A percentile compares a stretch with the other conserved stretches of the same genome.
These are phyloP conservation scores for Schrankia costaestrigalis DNA, from an alignment of 2,888 invertebrate genomes.

Conservation along the genomic window DNA sequence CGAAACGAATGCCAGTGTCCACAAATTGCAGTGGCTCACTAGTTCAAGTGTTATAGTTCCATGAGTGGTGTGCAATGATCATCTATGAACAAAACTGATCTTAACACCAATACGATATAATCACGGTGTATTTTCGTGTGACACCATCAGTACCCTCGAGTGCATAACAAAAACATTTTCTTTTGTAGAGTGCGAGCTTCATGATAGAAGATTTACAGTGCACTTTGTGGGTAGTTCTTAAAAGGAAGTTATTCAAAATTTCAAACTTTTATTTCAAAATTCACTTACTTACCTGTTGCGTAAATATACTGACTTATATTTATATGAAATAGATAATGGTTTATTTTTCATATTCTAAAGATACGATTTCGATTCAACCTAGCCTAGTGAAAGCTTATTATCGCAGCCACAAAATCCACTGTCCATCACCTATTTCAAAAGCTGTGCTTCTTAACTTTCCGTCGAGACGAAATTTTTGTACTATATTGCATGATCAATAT, in stretches of 20 bases:
- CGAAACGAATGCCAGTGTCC: constrained; percentile 3
- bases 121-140: constrained; percentile 45
- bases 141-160: constrained; percentile 32
- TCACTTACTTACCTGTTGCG: too few species aligned
- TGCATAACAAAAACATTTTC: constrained; percentile 19
- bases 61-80: constrained; percentile 32
- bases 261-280: too few species aligned
- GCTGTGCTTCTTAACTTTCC: constrained; percentile 14
- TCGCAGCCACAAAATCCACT: constrained; percentile 21
- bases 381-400: too few species aligned
- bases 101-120: constrained; percentile 31
- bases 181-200: constrained; percentile 21
- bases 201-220: constrained; percentile 23
- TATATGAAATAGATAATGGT: too few species aligned
- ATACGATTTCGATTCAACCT: too few species aligned
- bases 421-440: constrained; percentile 14
- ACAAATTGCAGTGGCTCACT: not conserved
- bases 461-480: constrained; percentile 4
- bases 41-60: constrained; percentile 19
- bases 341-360: too few species aligned
- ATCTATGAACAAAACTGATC: constrained; percentile 33
- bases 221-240: constrained; percentile 20
- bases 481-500: too few species aligned
- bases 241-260: too few species aligned
- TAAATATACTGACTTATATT: not conserved